Conservation (phyloP, 2,113 vertebrate species). For the Ochotona princeps region DNA sequence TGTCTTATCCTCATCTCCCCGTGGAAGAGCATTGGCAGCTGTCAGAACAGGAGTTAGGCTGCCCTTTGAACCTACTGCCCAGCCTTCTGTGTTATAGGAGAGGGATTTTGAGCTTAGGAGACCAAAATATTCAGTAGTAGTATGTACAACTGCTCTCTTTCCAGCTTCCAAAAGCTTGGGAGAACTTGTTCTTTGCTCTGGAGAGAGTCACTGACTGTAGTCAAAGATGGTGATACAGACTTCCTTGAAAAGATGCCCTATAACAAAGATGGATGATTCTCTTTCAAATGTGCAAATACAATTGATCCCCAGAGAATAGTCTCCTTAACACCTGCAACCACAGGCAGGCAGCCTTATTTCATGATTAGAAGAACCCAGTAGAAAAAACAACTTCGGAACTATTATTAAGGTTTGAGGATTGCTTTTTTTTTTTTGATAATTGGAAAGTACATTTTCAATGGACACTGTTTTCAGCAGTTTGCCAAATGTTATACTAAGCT, state of each 20-base stretch:
- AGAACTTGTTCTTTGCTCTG: conserved; percentile 33
- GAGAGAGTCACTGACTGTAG: background rate
- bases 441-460: conserved; percentile 1
- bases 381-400: conserved; percentile 43
- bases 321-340: background rate
- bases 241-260: conserved; percentile 23
- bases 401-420: conserved; percentile 32
- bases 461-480: background rate
- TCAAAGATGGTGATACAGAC: conserved; percentile 24
- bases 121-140: background rate
- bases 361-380: background rate
- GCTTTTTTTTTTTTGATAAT: background rate
- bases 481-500: background rate
- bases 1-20: no score
- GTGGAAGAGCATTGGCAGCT: background rate
- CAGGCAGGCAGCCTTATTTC: conserved; percentile 39
- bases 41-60: background rate
- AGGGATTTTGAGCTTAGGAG: background rate
- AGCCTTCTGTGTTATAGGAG: background rate
- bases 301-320: conserved; percentile 21
- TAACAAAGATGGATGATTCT: conserved; percentile 26
- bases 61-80: conserved; percentile 9
- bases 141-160: background rate
- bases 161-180: background rate
- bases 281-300: conserved; percentile 54